These are phyloP conservation scores for Arctopsyche grandis DNA, from an alignment of 1,140 invertebrate genomes.

Conservation along the genomic window DNA sequence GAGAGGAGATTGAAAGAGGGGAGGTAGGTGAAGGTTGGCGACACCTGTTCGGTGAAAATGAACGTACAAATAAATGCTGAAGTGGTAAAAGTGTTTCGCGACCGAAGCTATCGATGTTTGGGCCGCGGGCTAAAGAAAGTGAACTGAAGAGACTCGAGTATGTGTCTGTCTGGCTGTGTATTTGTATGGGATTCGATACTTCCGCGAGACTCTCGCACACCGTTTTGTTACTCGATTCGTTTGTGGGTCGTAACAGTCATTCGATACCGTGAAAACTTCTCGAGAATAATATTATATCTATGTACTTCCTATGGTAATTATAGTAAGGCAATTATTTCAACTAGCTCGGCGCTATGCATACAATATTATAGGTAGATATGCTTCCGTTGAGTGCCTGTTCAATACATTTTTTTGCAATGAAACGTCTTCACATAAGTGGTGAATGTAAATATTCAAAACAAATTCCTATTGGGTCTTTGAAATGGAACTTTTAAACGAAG, in stretches of 20 bases:
- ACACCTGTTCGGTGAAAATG: conserved; percentile 33
- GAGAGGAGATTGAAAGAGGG: background rate
- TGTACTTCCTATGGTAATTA: too few species aligned
- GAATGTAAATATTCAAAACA: too few species aligned
- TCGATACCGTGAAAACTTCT: too few species aligned
- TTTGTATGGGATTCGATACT: conserved; percentile 4
- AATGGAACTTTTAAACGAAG: too few species aligned
- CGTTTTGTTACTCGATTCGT: background rate
- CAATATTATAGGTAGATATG: too few species aligned
- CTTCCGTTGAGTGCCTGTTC: too few species aligned
- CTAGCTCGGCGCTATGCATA: too few species aligned
- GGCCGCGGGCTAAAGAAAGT: conserved; percentile 36
- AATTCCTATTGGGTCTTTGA: too few species aligned
- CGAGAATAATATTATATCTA: too few species aligned
- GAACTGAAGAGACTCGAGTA: conserved; percentile 11
- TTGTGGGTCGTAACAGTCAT: background rate
- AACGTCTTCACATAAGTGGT: too few species aligned
- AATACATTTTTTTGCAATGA: too few species aligned
- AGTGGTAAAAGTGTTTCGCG: conserved; percentile 37
- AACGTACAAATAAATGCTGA: conserved; percentile 16
- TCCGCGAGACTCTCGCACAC: background rate
- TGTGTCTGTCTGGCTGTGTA: background rate
- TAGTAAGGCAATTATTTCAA: too few species aligned
- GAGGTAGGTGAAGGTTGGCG: background rate
- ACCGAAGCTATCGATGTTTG: conserved; percentile 9